Base-by-base conservation (phyloP, 2,113 vertebrate genomes). In the Axis porcinus region DNA sequence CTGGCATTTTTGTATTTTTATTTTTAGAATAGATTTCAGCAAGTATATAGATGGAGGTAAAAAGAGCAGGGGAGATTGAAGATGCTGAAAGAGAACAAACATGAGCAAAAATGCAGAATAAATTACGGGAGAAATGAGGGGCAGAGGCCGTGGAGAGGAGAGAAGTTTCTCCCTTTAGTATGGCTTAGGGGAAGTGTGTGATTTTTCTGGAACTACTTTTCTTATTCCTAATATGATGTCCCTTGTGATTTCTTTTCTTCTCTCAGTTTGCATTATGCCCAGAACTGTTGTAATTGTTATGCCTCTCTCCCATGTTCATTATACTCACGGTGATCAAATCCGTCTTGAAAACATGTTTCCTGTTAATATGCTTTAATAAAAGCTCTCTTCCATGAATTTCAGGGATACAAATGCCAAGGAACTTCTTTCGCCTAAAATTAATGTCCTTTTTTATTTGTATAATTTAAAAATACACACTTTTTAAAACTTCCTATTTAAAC, bases 381-480 rank as follows among this genome's bases (percentile, higher is more conserved):
- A 79, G 10, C 25, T 94, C 25, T 95, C 81, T 87, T 87, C 15
- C 5, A 43, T 86, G 84, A 79, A 79, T 96, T 97, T 89, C 43
- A 60, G 87, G 76, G 87, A 70, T 60, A 70, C 58, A 89, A 84
- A 91, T 94, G 45, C 36, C 27, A 36, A 36, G 62, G 60, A 83
- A 70, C 23, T 86, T 85, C 7, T 64, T 97, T 85, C 52, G n/a
- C 64, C 60, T 89, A 10, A 94, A 58, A 58, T 91, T 81, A 95
- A 57, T 64, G 11, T 76, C 27, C 52, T 95, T 97, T 94, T 96
- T 64, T 60, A 70, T 74, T 57, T 84, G 15, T 50, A 15, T 74
- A 87, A 47, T 90, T 96, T 92, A 33, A 90, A 95, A 94, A 87
- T 58, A 86, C 1, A 79, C 5, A 30, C 70, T 78, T 96, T 86